Evolutionary conservation across 2,888 invertebrate genomes (phyloP).

Genomic region (Drepana falcataria): DNA sequence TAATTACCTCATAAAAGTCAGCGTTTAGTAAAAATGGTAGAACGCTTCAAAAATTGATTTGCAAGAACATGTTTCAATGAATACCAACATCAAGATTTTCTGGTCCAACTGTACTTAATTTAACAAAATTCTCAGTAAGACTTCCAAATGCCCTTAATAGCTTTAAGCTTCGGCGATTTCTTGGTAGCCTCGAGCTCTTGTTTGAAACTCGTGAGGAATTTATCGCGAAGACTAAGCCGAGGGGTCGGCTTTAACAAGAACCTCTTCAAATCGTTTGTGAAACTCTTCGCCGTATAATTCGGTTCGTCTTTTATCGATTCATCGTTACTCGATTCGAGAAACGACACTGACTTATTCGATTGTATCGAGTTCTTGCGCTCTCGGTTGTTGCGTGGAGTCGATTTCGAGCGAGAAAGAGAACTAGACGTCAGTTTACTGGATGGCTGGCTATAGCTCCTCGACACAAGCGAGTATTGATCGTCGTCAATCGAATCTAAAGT

Average conservation of each 20-base stretch:
- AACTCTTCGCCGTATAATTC: slow-evolving; percentile 73
- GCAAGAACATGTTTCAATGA: no score
- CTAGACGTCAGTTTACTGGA: slow-evolving; percentile 28
- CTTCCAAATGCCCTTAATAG: slow-evolving; percentile 74
- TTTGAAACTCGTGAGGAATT: slow-evolving; percentile 69
- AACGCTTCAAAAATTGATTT: neutral
- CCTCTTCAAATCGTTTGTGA: slow-evolving; percentile 72
- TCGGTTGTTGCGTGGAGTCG: slow-evolving; percentile 32
- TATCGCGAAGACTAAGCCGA: slow-evolving; percentile 64
- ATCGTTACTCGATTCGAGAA: slow-evolving; percentile 65
- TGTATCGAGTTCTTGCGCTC: slow-evolving; percentile 67
- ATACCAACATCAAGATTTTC: no score
- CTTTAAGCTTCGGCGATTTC: slow-evolving; percentile 68
- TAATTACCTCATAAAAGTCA: no score
- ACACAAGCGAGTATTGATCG: slow-evolving; percentile 57
- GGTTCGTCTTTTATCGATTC: slow-evolving; percentile 64
- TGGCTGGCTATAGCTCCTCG: slow-evolving; percentile 55
- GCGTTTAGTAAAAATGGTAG: no score
- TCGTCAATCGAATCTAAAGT: slow-evolving; percentile 62
- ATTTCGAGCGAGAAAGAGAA: slow-evolving; percentile 38
- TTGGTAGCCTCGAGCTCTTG: slow-evolving; percentile 69
- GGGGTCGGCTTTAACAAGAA: slow-evolving; percentile 68
- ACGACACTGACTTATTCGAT: slow-evolving; percentile 72
- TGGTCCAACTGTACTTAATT: neutral
- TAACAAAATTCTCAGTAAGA: slow-evolving; percentile 53